These are phyloP conservation scores for Speoplatyrhinus poulsoni DNA, from an alignment of 2,113 vertebrate species.

Conservation along the genomic window DNA sequence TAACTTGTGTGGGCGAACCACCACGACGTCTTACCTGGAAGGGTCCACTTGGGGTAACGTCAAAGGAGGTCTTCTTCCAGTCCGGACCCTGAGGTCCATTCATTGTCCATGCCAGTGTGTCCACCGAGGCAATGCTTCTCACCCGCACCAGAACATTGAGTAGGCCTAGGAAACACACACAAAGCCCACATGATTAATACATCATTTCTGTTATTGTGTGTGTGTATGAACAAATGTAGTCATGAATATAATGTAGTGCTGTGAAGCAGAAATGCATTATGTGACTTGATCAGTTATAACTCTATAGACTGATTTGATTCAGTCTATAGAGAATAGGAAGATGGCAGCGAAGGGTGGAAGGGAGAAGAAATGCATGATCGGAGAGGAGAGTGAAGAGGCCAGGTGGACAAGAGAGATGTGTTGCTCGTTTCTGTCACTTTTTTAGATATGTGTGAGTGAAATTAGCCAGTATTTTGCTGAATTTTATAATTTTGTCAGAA, in stretches of 20 bases:
- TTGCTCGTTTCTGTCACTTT: neutral
- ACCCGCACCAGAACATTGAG: conserved; percentile 89
- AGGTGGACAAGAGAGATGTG: neutral
- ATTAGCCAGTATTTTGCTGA: neutral
- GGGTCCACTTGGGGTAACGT: conserved; percentile 88
- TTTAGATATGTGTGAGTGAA: no score
- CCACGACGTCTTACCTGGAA: conserved; percentile 84
- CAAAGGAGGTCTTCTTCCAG: conserved; percentile 89
- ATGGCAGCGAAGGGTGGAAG: neutral
- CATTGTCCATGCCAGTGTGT: conserved; percentile 86
- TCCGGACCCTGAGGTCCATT: conserved; percentile 86
- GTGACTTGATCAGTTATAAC: no score
- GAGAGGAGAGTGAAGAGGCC: neutral
- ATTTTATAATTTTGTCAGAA: neutral
- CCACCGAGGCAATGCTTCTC: conserved; percentile 83
- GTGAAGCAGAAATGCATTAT: no score
- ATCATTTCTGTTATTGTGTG: no score
- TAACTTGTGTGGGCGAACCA: no score
- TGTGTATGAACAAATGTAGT: neutral
- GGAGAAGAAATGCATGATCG: neutral
- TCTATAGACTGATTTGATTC: no score
- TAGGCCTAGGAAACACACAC: conserved; percentile 77
- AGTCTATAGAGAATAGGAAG: no score
- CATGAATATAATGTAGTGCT: neutral
- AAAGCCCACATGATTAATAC: neutral